Conservation (phyloP, 2,113 vertebrate genomes). For the Percina caprodes region DNA sequence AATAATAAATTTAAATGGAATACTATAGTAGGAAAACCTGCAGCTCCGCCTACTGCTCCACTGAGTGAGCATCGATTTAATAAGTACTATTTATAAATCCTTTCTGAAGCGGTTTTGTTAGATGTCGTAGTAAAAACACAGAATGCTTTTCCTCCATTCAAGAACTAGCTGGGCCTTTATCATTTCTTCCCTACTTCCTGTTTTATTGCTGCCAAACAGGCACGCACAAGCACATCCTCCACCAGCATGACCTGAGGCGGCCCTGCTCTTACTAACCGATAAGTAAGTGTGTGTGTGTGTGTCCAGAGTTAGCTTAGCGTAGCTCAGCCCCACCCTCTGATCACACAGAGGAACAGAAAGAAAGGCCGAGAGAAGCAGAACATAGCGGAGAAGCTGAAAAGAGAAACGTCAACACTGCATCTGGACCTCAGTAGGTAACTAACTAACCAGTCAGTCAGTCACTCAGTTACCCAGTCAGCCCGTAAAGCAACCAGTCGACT, state of each 20-base stretch:
- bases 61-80: neutral
- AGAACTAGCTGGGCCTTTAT: conserved; percentile 8
- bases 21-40: neutral
- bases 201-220: conserved; percentile 1
- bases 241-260: conserved; percentile 29
- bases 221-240: conserved; percentile 13
- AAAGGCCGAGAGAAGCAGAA: conserved; percentile 10
- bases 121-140: neutral
- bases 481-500: neutral
- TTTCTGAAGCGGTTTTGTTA: neutral
- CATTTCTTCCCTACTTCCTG: conserved; percentile 37
- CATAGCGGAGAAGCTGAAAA: conserved; percentile 1
- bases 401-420: neutral
- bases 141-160: conserved; percentile 33
- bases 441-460: neutral
- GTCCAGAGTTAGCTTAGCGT: conserved; percentile 17
- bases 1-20: neutral
- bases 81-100: neutral
- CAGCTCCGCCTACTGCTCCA: neutral
- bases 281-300: conserved; percentile 31
- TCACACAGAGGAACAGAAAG: conserved; percentile 30
- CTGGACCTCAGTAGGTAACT: neutral
- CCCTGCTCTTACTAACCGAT: conserved; percentile 45
- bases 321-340: conserved; percentile 53
- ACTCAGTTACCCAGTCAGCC: neutral